Conservation (phyloP, 2,888 invertebrate genomes). For the Leptura quadrifasciata region DNA sequence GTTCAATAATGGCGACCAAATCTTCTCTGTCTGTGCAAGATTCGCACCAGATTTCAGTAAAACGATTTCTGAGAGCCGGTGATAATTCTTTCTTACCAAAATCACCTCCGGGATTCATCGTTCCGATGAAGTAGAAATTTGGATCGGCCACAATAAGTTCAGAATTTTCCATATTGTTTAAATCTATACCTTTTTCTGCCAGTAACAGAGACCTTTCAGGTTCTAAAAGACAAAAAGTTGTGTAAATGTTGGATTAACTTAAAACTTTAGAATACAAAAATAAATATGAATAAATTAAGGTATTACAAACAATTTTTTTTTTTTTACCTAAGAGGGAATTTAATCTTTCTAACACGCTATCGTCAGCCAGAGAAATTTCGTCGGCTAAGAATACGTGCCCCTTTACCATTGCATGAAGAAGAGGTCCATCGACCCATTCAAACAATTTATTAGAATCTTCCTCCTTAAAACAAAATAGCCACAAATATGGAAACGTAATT, state of each 20-base stretch:
- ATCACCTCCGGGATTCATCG: conserved; percentile 99
- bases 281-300: no score
- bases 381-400: conserved; percentile 96
- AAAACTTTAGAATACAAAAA: no score
- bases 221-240: conserved; percentile 75
- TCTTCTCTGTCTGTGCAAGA: conserved; percentile 84
- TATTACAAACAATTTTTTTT: not conserved
- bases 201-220: conserved; percentile 93
- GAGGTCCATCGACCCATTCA: conserved; percentile 98
- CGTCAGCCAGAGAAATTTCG: conserved; percentile 99
- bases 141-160: conserved; percentile 80
- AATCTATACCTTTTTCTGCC: conserved; percentile 89
- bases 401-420: conserved; percentile 91
- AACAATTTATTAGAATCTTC: conserved; percentile 80
- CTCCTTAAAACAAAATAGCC: conserved; percentile 54
- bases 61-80: conserved; percentile 96
- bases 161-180: conserved; percentile 74
- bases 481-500: not conserved
- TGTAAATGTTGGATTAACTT: no score
- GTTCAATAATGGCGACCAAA: conserved; percentile 86
- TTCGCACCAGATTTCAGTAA: conserved; percentile 99
- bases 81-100: conserved; percentile 99
- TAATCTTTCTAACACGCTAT: conserved; percentile 96
- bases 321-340: conserved; percentile 90
- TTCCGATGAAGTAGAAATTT: conserved; percentile 93